Percentiles rank a stretch among this genome's conserved stretches.
Evolutionary conservation across 1,140 invertebrate species (phyloP).

Genomic region (Pseudomyrmex flavicornis): DNA sequence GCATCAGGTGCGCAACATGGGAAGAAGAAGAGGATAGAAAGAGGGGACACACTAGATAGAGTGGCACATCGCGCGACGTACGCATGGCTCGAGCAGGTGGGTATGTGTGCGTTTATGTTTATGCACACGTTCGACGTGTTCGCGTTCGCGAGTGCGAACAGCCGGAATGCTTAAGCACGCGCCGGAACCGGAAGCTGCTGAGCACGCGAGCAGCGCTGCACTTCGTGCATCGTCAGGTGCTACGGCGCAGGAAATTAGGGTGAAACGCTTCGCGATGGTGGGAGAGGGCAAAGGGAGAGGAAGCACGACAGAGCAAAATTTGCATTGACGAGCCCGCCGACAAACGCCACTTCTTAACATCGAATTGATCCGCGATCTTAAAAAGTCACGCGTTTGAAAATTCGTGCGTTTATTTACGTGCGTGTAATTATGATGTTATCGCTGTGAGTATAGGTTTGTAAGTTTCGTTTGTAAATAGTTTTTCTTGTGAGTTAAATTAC

Average conservation of each 20-base stretch:
- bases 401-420: neutral
- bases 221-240: conserved; percentile 63
- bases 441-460: neutral
- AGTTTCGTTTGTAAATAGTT: too few relatives aligned
- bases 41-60: neutral
- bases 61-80: conserved; percentile 8
- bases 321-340: conserved; percentile 53
- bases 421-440: conserved; percentile 10
- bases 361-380: conserved; percentile 22
- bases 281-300: conserved; percentile 6
- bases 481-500: neutral
- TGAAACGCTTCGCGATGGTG: conserved; percentile 55
- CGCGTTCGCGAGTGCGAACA: conserved; percentile 55
- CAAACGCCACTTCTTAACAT: conserved; percentile 17
- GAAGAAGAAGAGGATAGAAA: neutral
- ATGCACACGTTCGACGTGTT: neutral
- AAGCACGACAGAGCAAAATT: conserved; percentile 41
- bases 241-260: conserved; percentile 69
- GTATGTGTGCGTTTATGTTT: conserved; percentile 3
- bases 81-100: conserved; percentile 41
- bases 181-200: conserved; percentile 78
- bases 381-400: neutral
- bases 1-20: conserved; percentile 80
- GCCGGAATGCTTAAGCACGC: conserved; percentile 68
- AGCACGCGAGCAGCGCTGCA: conserved; percentile 73